A percentile compares a stretch with the other conserved stretches of the same genome.
phyloP scores from a whole-genome alignment of 2,113 vertebrate species.

The Oostethus manadensis region DNA sequence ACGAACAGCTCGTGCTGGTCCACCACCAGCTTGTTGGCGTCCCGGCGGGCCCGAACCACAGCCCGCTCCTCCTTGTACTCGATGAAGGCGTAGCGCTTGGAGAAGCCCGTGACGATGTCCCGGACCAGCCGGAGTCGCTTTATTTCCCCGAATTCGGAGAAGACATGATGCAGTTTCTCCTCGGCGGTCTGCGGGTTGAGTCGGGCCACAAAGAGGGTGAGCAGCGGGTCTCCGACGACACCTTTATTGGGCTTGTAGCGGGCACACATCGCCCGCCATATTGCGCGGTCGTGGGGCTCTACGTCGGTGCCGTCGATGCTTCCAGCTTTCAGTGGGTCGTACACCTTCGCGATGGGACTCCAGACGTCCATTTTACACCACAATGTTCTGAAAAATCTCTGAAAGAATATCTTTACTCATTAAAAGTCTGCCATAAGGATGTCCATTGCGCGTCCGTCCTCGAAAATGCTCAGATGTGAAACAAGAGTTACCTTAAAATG shows the following conservation, averaged over 20 bases:
- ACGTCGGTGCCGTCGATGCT: conserved; percentile 95
- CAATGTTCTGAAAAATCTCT: not conserved
- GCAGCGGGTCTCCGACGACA: conserved; percentile 82
- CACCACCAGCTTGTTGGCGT: conserved; percentile 86
- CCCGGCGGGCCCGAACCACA: conserved; percentile 81
- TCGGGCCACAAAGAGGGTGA: conserved; percentile 87
- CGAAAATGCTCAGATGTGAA: conserved; percentile 39
- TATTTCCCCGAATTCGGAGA: conserved; percentile 90
- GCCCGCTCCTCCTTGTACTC: conserved; percentile 90
- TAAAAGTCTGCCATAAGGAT: too few relatives aligned
- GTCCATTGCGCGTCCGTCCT: not conserved
- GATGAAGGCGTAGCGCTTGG: conserved; percentile 88
- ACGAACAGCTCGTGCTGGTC: conserved; percentile 91
- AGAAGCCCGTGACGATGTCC: conserved; percentile 90
- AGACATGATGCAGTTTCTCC: conserved; percentile 82
- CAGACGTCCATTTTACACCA: conserved; percentile 79
- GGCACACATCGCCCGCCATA: conserved; percentile 89
- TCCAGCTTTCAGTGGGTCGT: conserved; percentile 90
- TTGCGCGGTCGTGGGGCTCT: conserved; percentile 89
- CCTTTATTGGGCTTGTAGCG: conserved; percentile 86
- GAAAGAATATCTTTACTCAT: not conserved
- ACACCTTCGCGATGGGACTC: conserved; percentile 87
- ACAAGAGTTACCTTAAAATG: conserved; percentile 1
- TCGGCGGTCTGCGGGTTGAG: conserved; percentile 88
- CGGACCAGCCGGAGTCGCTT: conserved; percentile 82